Evolutionary conservation across 2,113 vertebrate genomes (phyloP), one percentile per base, ranked within the genome.

Genomic region (Syngnathus typhle): DNA sequence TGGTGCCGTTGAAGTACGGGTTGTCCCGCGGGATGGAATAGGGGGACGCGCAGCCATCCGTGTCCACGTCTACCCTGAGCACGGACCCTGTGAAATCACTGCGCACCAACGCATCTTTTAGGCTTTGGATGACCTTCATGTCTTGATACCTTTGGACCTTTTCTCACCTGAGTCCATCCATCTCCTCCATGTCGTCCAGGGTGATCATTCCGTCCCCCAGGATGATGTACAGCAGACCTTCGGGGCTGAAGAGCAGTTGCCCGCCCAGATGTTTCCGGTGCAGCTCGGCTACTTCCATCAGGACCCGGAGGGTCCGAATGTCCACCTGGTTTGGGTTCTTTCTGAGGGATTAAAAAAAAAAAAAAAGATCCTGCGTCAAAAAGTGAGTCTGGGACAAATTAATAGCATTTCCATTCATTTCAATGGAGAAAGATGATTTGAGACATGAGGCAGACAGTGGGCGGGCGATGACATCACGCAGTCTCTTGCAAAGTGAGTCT

Each of bases 121-220:
- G 56, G 32, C 47, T 66, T 66, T 11, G 52, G 15, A 39, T 15
- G 5, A 60, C 59, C 5, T 36, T 16, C 6, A 1, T 32, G 55
- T 13, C 54, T 56, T 36, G 51, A 10, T 0, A 72, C 19, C 13
- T 18, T 68, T 60, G 47, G 61, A 74, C 19, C 8, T 67, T n/a
- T 27, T 36, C 83, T 86, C 91, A 98, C 97, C 97, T 99, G 77
- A 99, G 91, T 54, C 97, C 97, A 21, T 99, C 97, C 97, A 99
- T 99, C 78, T 99, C 97, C 76, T 99, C 97, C 97, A 99, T 99
- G 77, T 99, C 95, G 58, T 99, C 97, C 74, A 99, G 84, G 0
- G 97, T 99, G 89, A 99, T 99, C 96, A 98, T 98, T 63, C 97
- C 96, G 55, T 99, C 97, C 39, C 97, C 97, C 8, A 99, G 92